These are phyloP conservation scores for Sternotherus odoratus DNA, from an alignment of 2,797 vertebrate genomes.

Conservation along the genomic window DNA sequence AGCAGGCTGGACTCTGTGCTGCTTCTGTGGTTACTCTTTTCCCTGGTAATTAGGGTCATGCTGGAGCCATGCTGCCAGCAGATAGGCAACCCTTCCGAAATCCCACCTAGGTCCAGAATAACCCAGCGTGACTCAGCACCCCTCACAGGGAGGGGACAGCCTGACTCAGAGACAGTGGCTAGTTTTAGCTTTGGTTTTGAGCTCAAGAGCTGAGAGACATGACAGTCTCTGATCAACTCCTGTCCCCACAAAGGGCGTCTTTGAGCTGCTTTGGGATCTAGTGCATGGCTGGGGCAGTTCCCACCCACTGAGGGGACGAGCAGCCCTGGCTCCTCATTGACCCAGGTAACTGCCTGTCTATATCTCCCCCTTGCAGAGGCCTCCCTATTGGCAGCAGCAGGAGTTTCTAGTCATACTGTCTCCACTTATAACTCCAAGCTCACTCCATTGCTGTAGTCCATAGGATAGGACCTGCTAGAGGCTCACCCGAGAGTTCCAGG, in stretches of 20 bases:
- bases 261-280: neutral
- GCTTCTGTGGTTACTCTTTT: neutral
- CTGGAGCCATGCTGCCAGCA: neutral
- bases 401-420: too few species aligned
- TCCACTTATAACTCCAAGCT: too few species aligned
- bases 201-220: neutral
- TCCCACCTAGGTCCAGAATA: neutral
- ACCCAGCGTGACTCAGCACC: neutral
- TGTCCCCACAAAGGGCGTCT: neutral
- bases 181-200: neutral
- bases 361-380: too few species aligned
- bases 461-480: too few species aligned
- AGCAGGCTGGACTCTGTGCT: neutral
- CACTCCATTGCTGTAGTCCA: too few species aligned
- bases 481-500: too few species aligned
- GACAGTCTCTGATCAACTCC: neutral
- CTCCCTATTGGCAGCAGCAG: too few species aligned
- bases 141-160: neutral
- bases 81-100: neutral
- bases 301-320: neutral
- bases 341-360: too few species aligned
- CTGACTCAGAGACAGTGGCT: neutral
- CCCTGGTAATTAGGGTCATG: neutral
- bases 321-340: neutral
- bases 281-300: neutral